Evolutionary conservation across 2,113 vertebrate genomes (phyloP).

Genomic region (Calyptomena viridis): DNA sequence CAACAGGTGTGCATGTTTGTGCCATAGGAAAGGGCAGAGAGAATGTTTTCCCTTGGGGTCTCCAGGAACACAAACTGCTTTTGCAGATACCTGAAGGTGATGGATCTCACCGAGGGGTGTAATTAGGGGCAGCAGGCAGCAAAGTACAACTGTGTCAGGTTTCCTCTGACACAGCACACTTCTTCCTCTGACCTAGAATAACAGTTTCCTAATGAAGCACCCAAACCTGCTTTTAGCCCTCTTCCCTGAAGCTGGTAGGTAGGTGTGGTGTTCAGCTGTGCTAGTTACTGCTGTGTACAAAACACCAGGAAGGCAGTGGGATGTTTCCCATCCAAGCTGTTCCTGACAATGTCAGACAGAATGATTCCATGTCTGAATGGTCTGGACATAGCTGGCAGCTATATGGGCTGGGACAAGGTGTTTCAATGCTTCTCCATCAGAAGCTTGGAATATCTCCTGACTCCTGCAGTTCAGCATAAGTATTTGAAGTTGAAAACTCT

Average conservation of each 20-base stretch:
- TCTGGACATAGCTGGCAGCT: background rate
- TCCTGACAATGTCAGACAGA: background rate
- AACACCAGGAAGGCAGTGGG: background rate
- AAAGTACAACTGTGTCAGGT: background rate
- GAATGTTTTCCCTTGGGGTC: background rate
- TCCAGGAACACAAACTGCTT: background rate
- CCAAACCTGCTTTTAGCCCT: background rate
- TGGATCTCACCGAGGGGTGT: background rate
- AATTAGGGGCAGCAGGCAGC: background rate
- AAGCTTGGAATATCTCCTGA: background rate
- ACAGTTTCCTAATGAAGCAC: background rate
- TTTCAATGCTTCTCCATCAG: background rate
- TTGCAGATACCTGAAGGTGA: constrained; percentile 21
- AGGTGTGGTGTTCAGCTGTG: background rate
- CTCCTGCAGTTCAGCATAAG: background rate
- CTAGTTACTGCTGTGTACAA: background rate
- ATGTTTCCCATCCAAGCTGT: background rate
- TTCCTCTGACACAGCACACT: background rate
- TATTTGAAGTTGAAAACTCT: background rate
- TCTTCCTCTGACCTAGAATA: constrained; percentile 30
- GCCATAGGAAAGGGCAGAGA: background rate
- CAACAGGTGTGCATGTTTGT: background rate
- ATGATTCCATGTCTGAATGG: background rate
- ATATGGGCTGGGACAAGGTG: background rate
- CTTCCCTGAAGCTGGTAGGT: background rate